Evolutionary conservation across 2,888 invertebrate genomes (phyloP).

Genomic region (Hirtodrosophila histrioides): DNA sequence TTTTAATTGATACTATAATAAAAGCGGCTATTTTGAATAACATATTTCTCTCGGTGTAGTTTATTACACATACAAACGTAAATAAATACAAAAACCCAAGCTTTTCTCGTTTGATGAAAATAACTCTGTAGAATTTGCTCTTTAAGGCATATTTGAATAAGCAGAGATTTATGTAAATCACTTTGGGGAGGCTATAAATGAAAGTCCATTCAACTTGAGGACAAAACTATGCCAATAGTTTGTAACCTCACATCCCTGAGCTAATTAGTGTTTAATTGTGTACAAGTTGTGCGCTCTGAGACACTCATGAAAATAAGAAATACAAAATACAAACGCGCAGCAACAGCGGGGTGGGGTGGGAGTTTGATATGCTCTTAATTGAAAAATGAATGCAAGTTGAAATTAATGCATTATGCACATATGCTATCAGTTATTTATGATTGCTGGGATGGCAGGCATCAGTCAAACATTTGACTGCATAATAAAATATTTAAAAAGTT

Average conservation of each 20-base stretch:
- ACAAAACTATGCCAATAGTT: constrained; percentile 38
- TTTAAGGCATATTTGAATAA: too few species aligned
- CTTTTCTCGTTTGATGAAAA: too few species aligned
- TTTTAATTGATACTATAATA: too few species aligned
- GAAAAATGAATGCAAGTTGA: constrained; percentile 47
- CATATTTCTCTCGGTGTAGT: too few species aligned
- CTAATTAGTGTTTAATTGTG: constrained; percentile 62
- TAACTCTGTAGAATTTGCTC: too few species aligned
- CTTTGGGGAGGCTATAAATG: too few species aligned
- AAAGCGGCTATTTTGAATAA: too few species aligned
- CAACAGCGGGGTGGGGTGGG: constrained; percentile 2
- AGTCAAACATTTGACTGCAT: constrained; percentile 42
- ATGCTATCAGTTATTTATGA: constrained; percentile 58
- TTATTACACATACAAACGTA: too few species aligned
- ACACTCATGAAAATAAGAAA: constrained; percentile 16
- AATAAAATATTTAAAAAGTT: constrained; percentile 57
- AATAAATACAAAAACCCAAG: too few species aligned
- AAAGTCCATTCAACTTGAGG: background rate
- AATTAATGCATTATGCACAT: constrained; percentile 59
- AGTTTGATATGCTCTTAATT: constrained; percentile 45
- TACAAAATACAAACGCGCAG: background rate
- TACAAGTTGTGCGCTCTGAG: constrained; percentile 19
- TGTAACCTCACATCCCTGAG: constrained; percentile 4
- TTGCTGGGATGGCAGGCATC: constrained; percentile 37
- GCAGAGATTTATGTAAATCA: background rate